Base-by-base conservation (phyloP, 2,888 invertebrate species). In the Temnothorax ravouxi region DNA sequence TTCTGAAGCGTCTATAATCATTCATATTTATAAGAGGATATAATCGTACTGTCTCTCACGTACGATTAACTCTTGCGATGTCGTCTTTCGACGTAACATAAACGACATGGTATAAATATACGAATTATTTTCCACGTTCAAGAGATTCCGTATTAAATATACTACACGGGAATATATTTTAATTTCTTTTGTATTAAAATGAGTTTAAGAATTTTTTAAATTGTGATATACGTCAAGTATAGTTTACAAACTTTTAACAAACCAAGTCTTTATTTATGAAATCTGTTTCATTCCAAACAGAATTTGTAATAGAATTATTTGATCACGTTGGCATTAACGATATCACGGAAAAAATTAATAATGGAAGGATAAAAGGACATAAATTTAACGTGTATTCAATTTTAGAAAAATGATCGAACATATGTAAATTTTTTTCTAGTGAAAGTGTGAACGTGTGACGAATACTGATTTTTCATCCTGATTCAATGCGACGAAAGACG, bases 1-100 rank as follows among this genome's bases (percentile, higher is more conserved):
- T 66, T 76, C 18, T 66, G 34, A 76, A 76, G 21, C 4, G 11
- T 18, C 18, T 66, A 8, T 18, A 64, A 44, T 66, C 13, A 67
- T 76, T 76, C 41, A 13, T 76, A 76, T 21, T 3, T 50, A 15
- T 8, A 29, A 74, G 74, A 47, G 18, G 18, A 34, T 34, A 18
- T 29, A 59, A 34, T 61, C 18, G n/a, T 13, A 50, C 13, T 72
- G 25, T 44, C 4, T 44, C 18, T 64, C 13, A 13, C 25, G 11
- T 59, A 47, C 13, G 21, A 74, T 56, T 29, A 61, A 61, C 11
- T 75, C 29, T 61, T 47, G 29, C 15, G 5, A 34, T 34, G 9
- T 64, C 15, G 15, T 1, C 34, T 75, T 62, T 21, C 21, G 21
- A 9, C 11, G 15, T 21, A 21, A 21, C 34, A 61, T 61, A 18